Conservation (phyloP, 1,140 invertebrate genomes). For the Bombyx mandarina region DNA sequence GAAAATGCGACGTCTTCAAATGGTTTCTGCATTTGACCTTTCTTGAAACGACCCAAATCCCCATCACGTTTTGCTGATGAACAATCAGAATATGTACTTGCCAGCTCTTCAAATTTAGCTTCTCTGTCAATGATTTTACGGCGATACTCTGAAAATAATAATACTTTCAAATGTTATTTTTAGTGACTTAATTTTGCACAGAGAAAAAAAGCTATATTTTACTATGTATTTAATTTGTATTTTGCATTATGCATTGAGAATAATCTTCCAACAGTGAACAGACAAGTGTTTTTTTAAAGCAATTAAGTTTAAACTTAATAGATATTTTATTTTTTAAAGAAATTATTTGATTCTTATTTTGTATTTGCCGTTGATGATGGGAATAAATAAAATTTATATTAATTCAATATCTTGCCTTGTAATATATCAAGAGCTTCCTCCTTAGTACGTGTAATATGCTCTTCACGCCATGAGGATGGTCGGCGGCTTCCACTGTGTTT, state of each 20-base stretch:
- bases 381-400: too few species aligned
- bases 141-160: slow-evolving; percentile 5
- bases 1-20: slow-evolving; percentile 97
- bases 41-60: slow-evolving; percentile 93
- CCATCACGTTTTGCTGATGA: slow-evolving; percentile 95
- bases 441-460: slow-evolving; percentile 91
- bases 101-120: slow-evolving; percentile 88
- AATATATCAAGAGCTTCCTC: slow-evolving; percentile 88
- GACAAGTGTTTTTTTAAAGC: background rate
- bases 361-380: background rate
- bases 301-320: background rate
- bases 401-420: background rate
- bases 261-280: background rate
- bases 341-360: background rate
- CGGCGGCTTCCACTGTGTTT: slow-evolving; percentile 94
- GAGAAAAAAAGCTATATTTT: background rate
- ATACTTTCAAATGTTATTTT: background rate
- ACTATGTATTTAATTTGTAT: background rate
- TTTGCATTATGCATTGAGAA: background rate
- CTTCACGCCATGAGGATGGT: slow-evolving; percentile 95
- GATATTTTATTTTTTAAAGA: background rate
- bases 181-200: background rate
- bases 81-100: slow-evolving; percentile 94
- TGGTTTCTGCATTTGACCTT: slow-evolving; percentile 94
- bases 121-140: slow-evolving; percentile 82